Evolutionary conservation across 2,113 vertebrate species (phyloP).

Genomic region (Solea solea): DNA sequence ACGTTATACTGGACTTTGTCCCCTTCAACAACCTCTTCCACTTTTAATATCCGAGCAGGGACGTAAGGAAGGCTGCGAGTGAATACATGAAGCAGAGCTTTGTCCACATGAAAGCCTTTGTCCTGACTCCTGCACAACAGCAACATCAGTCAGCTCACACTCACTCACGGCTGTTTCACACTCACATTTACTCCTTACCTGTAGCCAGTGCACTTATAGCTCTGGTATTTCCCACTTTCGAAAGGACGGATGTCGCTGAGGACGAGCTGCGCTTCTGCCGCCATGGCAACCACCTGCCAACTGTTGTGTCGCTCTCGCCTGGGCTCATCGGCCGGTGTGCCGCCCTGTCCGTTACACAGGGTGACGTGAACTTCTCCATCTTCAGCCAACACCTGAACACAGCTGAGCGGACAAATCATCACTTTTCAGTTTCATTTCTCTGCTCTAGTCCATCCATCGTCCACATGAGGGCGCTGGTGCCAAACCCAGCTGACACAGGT

Average conservation of each 20-base stretch:
- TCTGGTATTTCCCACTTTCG: slow-evolving; percentile 72
- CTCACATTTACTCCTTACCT: slow-evolving; percentile 83
- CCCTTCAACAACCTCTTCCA: slow-evolving; percentile 75
- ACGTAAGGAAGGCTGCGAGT: slow-evolving; percentile 80
- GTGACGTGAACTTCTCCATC: slow-evolving; percentile 89
- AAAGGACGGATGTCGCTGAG: slow-evolving; percentile 86
- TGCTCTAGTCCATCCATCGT: no score
- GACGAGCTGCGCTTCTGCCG: slow-evolving; percentile 88
- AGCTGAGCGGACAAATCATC: slow-evolving; percentile 75
- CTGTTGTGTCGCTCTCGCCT: slow-evolving; percentile 96
- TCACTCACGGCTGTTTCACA: slow-evolving; percentile 15
- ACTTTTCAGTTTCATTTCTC: background rate
- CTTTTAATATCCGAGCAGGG: slow-evolving; percentile 55
- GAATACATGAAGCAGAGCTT: slow-evolving; percentile 90
- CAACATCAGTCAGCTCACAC: slow-evolving; percentile 8
- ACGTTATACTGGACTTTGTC: slow-evolving; percentile 79
- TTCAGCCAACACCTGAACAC: slow-evolving; percentile 83
- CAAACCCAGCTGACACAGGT: no score
- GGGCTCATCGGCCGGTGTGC: slow-evolving; percentile 89
- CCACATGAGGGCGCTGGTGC: no score
- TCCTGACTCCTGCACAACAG: slow-evolving; percentile 89
- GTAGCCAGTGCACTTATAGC: slow-evolving; percentile 94
- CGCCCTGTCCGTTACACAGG: slow-evolving; percentile 94
- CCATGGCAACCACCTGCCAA: slow-evolving; percentile 94
- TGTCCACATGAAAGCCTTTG: slow-evolving; percentile 89